These are phyloP conservation scores for Hemithea aestivaria DNA, from an alignment of 2,888 invertebrate species.

Conservation along the genomic window DNA sequence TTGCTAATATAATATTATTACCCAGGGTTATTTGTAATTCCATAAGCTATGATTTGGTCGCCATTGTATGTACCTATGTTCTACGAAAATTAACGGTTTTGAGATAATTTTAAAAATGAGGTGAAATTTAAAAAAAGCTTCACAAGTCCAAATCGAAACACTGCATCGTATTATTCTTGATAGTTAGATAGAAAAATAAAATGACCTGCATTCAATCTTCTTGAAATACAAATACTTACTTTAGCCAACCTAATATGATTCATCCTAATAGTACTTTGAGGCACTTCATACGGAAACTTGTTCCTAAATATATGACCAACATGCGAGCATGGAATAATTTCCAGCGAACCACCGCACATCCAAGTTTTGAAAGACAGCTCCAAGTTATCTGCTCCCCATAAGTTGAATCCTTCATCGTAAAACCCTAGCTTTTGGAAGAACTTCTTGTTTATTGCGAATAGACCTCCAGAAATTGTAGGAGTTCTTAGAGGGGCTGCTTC, in stretches of 20 bases:
- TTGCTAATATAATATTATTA: too few relatives aligned
- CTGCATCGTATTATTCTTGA: too few relatives aligned
- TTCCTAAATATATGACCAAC: conserved; percentile 99
- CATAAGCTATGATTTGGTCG: too few relatives aligned
- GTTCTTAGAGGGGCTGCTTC: conserved; percentile 91
- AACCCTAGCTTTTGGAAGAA: conserved; percentile 96
- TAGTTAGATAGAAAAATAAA: background rate
- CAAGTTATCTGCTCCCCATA: conserved; percentile 98
- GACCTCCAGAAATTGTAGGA: conserved; percentile 98
- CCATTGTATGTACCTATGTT: too few relatives aligned
- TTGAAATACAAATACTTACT: conserved; percentile 53
- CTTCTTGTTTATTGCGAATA: conserved; percentile 93
- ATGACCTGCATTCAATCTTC: background rate
- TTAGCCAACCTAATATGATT: conserved; percentile 96
- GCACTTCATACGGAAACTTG: conserved; percentile 95
- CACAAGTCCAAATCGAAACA: too few relatives aligned
- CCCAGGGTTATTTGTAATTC: too few relatives aligned
- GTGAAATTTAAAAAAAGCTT: too few relatives aligned
- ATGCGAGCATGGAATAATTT: conserved; percentile 98
- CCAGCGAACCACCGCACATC: conserved; percentile 99
- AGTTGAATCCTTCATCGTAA: conserved; percentile 98
- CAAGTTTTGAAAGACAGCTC: conserved; percentile 98
- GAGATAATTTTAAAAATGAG: too few relatives aligned
- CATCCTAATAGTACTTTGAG: conserved; percentile 89
- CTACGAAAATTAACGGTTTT: too few relatives aligned